These are phyloP conservation scores for Sebastes schlegelii DNA, from an alignment of 2,113 vertebrate species.

Conservation along the genomic window DNA sequence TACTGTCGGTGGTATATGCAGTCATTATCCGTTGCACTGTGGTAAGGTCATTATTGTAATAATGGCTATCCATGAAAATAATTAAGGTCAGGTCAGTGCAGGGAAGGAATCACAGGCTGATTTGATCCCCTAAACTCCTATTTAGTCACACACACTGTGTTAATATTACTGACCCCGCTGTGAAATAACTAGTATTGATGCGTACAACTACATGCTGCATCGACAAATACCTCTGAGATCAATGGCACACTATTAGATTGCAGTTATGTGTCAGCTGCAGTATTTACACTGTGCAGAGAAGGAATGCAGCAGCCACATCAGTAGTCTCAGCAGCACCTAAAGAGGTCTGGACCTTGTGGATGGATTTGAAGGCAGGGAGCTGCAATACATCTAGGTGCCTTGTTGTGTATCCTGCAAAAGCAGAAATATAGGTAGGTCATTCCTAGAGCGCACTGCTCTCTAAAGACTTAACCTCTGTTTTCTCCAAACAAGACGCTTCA, in stretches of 20 bases:
- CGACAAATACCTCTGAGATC: slow-evolving; percentile 55
- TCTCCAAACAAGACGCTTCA: slow-evolving; percentile 8
- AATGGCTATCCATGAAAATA: slow-evolving; percentile 8
- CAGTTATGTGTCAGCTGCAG: slow-evolving; percentile 53
- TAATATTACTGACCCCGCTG: slow-evolving; percentile 24
- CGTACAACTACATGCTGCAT: slow-evolving; percentile 30
- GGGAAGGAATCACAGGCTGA: slow-evolving; percentile 1
- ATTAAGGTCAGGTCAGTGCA: slow-evolving; percentile 15
- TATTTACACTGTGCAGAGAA: slow-evolving; percentile 28
- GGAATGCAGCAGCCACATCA: slow-evolving; percentile 41
- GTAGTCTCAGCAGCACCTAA: slow-evolving; percentile 37
- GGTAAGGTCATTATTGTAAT: slow-evolving; percentile 3
- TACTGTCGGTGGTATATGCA: neutral
- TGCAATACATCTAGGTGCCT: neutral
- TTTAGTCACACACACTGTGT: slow-evolving; percentile 7
- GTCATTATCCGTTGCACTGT: neutral
- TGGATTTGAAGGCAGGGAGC: slow-evolving; percentile 19
- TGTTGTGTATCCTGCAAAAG: slow-evolving; percentile 6
- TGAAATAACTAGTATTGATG: slow-evolving; percentile 36
- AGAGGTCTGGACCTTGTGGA: slow-evolving; percentile 21
- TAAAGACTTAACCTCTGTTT: slow-evolving; percentile 30
- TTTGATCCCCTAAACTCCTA: slow-evolving; percentile 3
- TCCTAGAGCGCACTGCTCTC: slow-evolving; percentile 29
- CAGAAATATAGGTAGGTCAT: slow-evolving; percentile 32
- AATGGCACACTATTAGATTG: slow-evolving; percentile 37